Percentiles rank a stretch among this genome's conserved stretches.
These are phyloP conservation scores for Tridacna crocea DNA, from an alignment of 2,888 invertebrate species.

Conservation along the genomic window DNA sequence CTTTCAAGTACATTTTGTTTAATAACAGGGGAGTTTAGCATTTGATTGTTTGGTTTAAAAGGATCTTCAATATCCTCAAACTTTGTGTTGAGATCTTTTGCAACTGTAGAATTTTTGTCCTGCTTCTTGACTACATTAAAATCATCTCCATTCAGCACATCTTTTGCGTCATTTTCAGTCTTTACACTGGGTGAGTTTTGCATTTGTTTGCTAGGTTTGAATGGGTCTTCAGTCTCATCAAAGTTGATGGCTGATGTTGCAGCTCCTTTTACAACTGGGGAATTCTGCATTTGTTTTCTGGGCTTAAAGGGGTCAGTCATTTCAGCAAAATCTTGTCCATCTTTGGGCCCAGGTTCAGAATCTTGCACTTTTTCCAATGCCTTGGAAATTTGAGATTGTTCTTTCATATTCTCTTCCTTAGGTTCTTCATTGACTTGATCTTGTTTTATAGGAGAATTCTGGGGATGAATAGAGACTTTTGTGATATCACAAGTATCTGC, in stretches of 20 bases:
- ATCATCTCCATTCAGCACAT: not conserved
- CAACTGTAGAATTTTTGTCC: conserved; percentile 28
- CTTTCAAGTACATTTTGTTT: not conserved
- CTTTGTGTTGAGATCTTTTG: not conserved
- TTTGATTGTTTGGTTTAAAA: conserved; percentile 48
- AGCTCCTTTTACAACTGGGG: conserved; percentile 33
- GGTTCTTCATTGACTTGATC: conserved; percentile 11
- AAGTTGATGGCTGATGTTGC: conserved; percentile 26
- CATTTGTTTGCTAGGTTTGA: conserved; percentile 47
- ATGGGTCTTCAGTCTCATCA: conserved; percentile 54
- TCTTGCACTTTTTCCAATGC: conserved; percentile 29
- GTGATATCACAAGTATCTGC: no score
- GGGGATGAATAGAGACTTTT: no score
- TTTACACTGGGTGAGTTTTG: conserved; percentile 44
- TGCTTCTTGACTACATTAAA: conserved; percentile 18
- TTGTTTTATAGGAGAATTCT: no score
- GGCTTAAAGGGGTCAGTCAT: conserved; percentile 50
- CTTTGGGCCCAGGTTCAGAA: conserved; percentile 2
- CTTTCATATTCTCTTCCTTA: conserved; percentile 27
- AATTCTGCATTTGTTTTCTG: conserved; percentile 46
- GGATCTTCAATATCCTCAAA: conserved; percentile 44
- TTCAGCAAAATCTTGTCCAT: conserved; percentile 24
- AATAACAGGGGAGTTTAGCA: conserved; percentile 46
- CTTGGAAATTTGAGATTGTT: conserved; percentile 51
- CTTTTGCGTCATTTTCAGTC: not conserved